Evolutionary conservation across 2,113 vertebrate genomes (phyloP), one percentile per base, ranked within the genome.

Genomic region (Oxyruncus cristatus): DNA sequence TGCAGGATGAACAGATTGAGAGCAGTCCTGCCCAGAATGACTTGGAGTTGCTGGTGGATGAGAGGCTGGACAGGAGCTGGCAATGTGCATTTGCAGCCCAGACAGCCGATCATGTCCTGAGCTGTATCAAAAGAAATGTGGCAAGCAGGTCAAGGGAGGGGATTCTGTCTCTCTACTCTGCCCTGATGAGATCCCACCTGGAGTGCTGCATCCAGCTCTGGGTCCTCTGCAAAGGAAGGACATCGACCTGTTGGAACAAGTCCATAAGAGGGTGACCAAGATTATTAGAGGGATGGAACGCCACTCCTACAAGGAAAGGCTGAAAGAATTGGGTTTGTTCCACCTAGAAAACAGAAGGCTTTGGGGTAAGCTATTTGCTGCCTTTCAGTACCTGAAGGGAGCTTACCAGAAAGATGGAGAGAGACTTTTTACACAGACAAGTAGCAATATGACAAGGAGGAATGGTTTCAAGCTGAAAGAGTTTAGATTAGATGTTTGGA

Each of bases 1-100:
- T 68, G 11, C 1, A 2, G 61, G 5, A 59, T n/a, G 19, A 82
- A n/a, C 8, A 75, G 20, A 26, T 26, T 0, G 0, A 82, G 47
- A 62, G 17, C 6, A n/a, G 62, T 11, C 30, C 21, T 41, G 6
- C 26, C 9, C 9, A 76, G 17, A 55, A 76, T 17, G 21, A 23
- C 9, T 47, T 47, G 47, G 8, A 4, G 13, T 1, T 11, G 41
- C 30, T 27, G 9, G 9, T 47, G 47, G 8, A 27, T 35, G 30
- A 47, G 24, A 32, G 14, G 11, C 28, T 75, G 53, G 33, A 18
- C n/a, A 27, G 7, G 39, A 68, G 1, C 20, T 9, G 6, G 20
- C 24, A 30, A 32, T 39, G 44, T 3, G 27, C 44, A 39, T 13
- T 39, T 22, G 12, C 28, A 49, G 27, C 21, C 12, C 44, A 61